Evolutionary conservation across 2,113 vertebrate genomes (phyloP), one percentile per base, ranked within the genome.

Genomic region (Spheniscus mendiculus): DNA sequence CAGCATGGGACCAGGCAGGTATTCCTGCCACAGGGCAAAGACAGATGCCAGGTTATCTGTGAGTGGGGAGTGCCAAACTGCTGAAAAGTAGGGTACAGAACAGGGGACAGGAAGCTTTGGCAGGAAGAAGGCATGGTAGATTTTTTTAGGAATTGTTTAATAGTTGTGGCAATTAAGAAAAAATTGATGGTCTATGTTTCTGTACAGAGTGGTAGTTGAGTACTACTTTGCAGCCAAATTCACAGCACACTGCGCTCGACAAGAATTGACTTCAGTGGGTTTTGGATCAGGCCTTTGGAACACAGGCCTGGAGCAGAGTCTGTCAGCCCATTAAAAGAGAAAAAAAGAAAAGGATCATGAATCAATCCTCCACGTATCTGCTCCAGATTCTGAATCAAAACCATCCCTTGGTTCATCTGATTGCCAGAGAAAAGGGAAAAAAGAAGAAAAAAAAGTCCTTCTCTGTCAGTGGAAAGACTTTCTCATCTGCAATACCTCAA

Each of bases 321-420:
- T 91, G 81, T 96, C 93, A 97, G 93, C 89, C 93, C 89, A 96
- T 97, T 97, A 97, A 95, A 90, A 93, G 17, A 52, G 15, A 87
- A 96, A 96, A 91, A 90, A 58, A 82, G 52, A 93, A 85, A 97
- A 92, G 25, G 29, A 66, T 89, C 74, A 76, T 97, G 96, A 97
- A 97, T 95, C 97, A 97, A 92, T 95, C 53, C 82, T 97, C 90
- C 87, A 58, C 92, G 0, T 97, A 94, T 97, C 96, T 97, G 89
- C 89, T 97, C 95, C 97, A 97, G 89, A 97, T 91, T 95, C 87
- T 87, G 84, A 97, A 97, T 97, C 93, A 97, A 97, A 97, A 97
- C 96, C 97, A 97, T 97, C 53, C 95, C 70, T 79, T 5, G 0
- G 70, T 85, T 96, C 72, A 55, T 95, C 81, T 70, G 66, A 91